A percentile compares a stretch with the other conserved stretches of the same genome.
These are phyloP conservation scores for Sylvilagus floridanus DNA, from an alignment of 2,797 vertebrate species.

Conservation along the genomic window DNA sequence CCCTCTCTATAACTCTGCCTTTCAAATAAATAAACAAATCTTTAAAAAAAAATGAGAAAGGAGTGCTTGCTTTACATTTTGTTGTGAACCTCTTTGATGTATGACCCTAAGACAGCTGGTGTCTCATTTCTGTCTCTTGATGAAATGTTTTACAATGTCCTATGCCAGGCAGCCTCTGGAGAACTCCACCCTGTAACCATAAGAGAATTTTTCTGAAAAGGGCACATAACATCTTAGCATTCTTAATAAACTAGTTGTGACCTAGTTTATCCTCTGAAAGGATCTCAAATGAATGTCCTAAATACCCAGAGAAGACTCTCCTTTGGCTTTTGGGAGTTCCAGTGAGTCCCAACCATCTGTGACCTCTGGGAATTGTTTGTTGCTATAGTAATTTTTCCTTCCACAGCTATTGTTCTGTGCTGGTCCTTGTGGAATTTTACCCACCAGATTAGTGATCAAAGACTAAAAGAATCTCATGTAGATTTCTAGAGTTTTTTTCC, in stretches of 20 bases:
- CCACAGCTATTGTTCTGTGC: not conserved
- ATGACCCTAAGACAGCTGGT: not conserved
- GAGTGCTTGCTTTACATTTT: not conserved
- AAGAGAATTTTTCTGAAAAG: constrained; percentile 16
- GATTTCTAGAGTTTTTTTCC: not conserved
- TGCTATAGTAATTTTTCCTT: not conserved
- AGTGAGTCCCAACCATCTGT: not conserved
- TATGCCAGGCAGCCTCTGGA: not conserved
- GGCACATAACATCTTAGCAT: not conserved
- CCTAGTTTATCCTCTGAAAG: not conserved
- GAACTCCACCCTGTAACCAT: not conserved
- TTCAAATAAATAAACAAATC: too few species aligned
- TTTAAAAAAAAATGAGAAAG: not conserved
- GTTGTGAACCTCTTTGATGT: not conserved
- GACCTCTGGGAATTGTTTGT: not conserved
- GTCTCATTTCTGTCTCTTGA: not conserved
- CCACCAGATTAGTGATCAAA: not conserved
- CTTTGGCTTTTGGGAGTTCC: not conserved
- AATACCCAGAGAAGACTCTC: not conserved
- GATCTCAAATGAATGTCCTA: not conserved
- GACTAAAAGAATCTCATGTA: not conserved
- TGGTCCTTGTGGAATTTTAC: not conserved
- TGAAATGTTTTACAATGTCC: not conserved
- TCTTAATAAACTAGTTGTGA: not conserved
- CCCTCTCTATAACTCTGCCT: too few species aligned